A percentile compares a stretch with the other conserved stretches of the same genome.
Evolutionary conservation across 1,140 invertebrate species (phyloP).

Genomic region (Neuroterus valhalla): DNA sequence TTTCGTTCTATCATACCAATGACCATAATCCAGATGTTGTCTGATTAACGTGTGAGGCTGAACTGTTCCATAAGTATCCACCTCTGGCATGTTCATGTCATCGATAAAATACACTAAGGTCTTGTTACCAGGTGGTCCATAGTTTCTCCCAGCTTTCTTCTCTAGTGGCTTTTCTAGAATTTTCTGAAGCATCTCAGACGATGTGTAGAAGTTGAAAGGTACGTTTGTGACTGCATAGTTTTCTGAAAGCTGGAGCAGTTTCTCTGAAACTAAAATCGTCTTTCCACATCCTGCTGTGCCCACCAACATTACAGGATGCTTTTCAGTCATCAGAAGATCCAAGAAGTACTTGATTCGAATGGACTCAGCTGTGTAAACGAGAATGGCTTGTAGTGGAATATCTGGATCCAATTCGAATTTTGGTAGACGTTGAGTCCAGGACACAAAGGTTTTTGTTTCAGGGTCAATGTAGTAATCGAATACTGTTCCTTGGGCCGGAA

Average conservation of each 20-base stretch:
- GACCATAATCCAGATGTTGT: constrained; percentile 95
- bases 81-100: constrained; percentile 99
- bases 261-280: constrained; percentile 91
- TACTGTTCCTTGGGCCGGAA: constrained; percentile 91
- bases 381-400: constrained; percentile 90
- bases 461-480: constrained; percentile 96
- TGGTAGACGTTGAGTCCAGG: constrained; percentile 91
- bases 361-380: constrained; percentile 96
- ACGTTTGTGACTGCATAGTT: constrained; percentile 93
- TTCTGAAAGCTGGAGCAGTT: constrained; percentile 87
- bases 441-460: constrained; percentile 91
- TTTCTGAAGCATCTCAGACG: constrained; percentile 96
- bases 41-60: constrained; percentile 96
- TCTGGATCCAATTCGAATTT: constrained; percentile 95
- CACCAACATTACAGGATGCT: constrained; percentile 95
- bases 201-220: constrained; percentile 98
- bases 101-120: constrained; percentile 97
- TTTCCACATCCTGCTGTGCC: constrained; percentile 94
- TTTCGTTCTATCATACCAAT: constrained; percentile 96
- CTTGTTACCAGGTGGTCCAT: constrained; percentile 95
- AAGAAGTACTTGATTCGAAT: constrained; percentile 92
- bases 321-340: constrained; percentile 90
- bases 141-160: constrained; percentile 97
- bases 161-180: constrained; percentile 96
- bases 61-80: constrained; percentile 94